Percentiles rank a stretch among this genome's conserved stretches.
These are phyloP conservation scores for Cyclura pinguis DNA, from an alignment of 2,797 vertebrate genomes.

Conservation along the genomic window DNA sequence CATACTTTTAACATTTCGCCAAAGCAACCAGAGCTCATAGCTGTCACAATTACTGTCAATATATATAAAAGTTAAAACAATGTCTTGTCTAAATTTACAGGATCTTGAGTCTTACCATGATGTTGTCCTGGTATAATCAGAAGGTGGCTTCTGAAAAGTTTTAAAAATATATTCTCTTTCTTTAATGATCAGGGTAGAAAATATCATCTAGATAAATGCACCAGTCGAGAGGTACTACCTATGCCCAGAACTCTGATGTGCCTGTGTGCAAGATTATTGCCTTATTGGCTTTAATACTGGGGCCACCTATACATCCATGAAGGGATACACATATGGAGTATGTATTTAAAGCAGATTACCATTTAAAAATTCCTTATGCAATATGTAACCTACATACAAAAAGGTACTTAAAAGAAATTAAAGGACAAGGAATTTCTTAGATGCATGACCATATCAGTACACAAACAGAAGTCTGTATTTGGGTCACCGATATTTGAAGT, in stretches of 20 bases:
- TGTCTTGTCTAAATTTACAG: constrained; percentile 47
- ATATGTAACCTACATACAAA: background rate
- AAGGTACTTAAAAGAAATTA: constrained; percentile 4
- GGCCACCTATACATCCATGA: background rate
- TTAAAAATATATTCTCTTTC: background rate
- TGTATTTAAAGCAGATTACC: background rate
- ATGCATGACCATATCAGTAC: background rate
- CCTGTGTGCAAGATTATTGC: background rate
- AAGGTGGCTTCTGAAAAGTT: constrained; percentile 12
- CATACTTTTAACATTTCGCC: constrained; percentile 47
- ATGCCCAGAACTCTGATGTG: background rate
- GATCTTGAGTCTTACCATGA: constrained; percentile 4
- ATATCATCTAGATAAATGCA: background rate
- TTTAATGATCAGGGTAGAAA: background rate
- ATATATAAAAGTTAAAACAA: constrained; percentile 70
- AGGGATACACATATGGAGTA: background rate
- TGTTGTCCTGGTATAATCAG: constrained; percentile 39
- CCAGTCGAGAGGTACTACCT: background rate
- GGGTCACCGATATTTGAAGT: constrained; percentile 15
- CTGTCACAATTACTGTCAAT: constrained; percentile 70
- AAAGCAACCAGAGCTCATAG: constrained; percentile 64
- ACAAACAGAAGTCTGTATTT: constrained; percentile 1
- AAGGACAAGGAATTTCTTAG: background rate
- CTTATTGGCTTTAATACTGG: background rate
- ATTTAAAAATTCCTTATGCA: background rate